A percentile compares a stretch with the other conserved stretches of the same genome.
These are phyloP conservation scores for Aplidium turbinatum DNA, from an alignment of 23 tunicate genomes.

Conservation along the genomic window DNA sequence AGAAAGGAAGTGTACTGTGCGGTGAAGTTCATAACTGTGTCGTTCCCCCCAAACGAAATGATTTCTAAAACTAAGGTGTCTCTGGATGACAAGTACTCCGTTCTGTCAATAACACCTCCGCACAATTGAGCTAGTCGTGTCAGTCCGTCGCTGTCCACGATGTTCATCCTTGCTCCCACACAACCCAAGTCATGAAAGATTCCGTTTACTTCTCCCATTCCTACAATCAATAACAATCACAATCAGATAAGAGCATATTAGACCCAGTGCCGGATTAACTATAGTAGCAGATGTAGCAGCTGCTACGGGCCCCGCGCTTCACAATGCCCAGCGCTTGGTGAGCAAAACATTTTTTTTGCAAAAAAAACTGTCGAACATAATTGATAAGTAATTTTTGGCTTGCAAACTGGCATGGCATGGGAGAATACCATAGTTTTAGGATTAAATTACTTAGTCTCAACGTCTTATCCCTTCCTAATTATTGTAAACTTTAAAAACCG, in stretches of 20 bases:
- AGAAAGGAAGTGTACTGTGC: slow-evolving; percentile 77
- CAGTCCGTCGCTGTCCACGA: slow-evolving; percentile 45
- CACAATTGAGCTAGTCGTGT: background rate
- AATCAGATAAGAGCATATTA: too few relatives aligned
- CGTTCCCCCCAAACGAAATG: slow-evolving; percentile 56
- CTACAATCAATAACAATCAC: slow-evolving; percentile 14
- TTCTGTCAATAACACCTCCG: slow-evolving; percentile 23
- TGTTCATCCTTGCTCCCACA: slow-evolving; percentile 14
- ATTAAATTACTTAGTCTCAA: too few relatives aligned
- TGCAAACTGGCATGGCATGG: too few relatives aligned
- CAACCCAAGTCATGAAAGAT: slow-evolving; percentile 34
- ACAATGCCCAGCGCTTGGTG: background rate
- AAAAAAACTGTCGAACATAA: too few relatives aligned
- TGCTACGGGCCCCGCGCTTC: too few relatives aligned
- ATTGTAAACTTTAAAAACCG: too few relatives aligned
- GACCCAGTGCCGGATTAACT: too few relatives aligned
- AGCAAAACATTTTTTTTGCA: too few relatives aligned
- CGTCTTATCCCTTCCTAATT: too few relatives aligned
- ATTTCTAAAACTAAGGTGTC: slow-evolving; percentile 53
- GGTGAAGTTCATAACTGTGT: slow-evolving; percentile 54
- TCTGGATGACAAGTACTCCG: slow-evolving; percentile 50
- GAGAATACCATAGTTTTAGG: too few relatives aligned
- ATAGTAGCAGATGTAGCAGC: too few relatives aligned
- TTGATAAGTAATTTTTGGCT: too few relatives aligned
- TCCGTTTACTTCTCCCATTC: slow-evolving; percentile 36